phyloP scores from a whole-genome alignment of 2,797 vertebrate species.

The Ispidina picta region DNA sequence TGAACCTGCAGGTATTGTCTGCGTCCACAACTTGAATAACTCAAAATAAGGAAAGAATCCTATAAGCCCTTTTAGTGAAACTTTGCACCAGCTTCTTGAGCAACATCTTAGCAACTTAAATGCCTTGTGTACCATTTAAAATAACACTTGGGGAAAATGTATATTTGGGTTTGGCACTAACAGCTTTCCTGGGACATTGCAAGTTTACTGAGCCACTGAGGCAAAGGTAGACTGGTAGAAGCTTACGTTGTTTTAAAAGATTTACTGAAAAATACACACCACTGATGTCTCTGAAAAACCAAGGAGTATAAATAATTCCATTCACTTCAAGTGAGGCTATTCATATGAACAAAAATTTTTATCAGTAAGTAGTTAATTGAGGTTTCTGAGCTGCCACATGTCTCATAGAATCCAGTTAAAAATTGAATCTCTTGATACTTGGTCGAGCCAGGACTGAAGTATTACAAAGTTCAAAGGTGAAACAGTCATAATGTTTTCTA shows the following conservation, averaged over 20 bases:
- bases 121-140: background rate
- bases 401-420: too few species aligned
- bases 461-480: background rate
- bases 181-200: background rate
- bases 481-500: background rate
- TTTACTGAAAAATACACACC: background rate
- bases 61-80: background rate
- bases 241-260: background rate
- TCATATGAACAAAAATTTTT: background rate
- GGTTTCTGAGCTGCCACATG: too few species aligned
- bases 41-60: background rate
- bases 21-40: background rate
- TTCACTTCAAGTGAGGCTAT: background rate
- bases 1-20: background rate
- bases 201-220: background rate
- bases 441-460: background rate
- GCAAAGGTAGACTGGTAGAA: background rate
- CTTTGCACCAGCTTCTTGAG: background rate
- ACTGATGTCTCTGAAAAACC: background rate
- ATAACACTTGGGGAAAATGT: background rate
- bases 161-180: background rate
- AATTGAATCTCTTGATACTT: background rate
- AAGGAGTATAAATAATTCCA: background rate
- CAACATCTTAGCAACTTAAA: background rate
- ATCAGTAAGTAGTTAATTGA: background rate